phyloP scores from a whole-genome alignment of 1,140 invertebrate genomes.

The Aphelenchoides besseyi region DNA sequence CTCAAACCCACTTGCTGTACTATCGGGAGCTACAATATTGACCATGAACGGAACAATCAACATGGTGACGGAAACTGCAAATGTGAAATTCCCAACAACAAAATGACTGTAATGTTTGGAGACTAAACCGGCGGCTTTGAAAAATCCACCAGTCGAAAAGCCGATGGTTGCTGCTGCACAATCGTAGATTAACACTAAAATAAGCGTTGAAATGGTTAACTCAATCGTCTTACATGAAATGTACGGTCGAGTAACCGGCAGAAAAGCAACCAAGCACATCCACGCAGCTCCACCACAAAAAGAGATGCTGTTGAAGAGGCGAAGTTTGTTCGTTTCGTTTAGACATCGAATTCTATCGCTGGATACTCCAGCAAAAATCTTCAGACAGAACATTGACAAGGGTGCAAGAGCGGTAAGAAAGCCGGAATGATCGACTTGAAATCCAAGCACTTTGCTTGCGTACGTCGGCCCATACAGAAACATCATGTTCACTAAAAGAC shows the following conservation, averaged over 20 bases:
- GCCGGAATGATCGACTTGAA: slow-evolving; percentile 32
- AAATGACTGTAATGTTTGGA: slow-evolving; percentile 30
- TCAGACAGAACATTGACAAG: slow-evolving; percentile 27
- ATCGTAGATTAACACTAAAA: slow-evolving; percentile 4
- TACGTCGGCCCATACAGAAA: slow-evolving; percentile 33
- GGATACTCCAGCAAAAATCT: slow-evolving; percentile 33
- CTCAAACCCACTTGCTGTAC: slow-evolving; percentile 24
- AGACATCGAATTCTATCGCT: slow-evolving; percentile 33
- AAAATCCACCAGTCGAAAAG: slow-evolving; percentile 24
- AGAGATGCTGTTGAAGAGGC: slow-evolving; percentile 20
- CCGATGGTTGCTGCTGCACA: slow-evolving; percentile 18
- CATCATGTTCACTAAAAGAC: slow-evolving; percentile 38
- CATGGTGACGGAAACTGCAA: slow-evolving; percentile 24
- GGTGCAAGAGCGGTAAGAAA: slow-evolving; percentile 35
- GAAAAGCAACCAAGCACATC: slow-evolving; percentile 1
- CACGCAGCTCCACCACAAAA: slow-evolving; percentile 23
- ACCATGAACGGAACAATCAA: slow-evolving; percentile 28
- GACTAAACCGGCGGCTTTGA: slow-evolving; percentile 16
- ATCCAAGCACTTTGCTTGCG: slow-evolving; percentile 28
- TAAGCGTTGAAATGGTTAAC: no score
- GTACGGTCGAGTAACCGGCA: neutral
- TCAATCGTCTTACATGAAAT: no score
- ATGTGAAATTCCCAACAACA: slow-evolving; percentile 26
- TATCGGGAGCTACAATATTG: slow-evolving; percentile 12
- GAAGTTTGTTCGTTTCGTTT: slow-evolving; percentile 28